A percentile compares a stretch with the other conserved stretches of the same genome.
Evolutionary conservation across 30 jellyfish, hydroid and myxozoan species (phyloP).

Genomic region (Chironex yamaguchii): DNA sequence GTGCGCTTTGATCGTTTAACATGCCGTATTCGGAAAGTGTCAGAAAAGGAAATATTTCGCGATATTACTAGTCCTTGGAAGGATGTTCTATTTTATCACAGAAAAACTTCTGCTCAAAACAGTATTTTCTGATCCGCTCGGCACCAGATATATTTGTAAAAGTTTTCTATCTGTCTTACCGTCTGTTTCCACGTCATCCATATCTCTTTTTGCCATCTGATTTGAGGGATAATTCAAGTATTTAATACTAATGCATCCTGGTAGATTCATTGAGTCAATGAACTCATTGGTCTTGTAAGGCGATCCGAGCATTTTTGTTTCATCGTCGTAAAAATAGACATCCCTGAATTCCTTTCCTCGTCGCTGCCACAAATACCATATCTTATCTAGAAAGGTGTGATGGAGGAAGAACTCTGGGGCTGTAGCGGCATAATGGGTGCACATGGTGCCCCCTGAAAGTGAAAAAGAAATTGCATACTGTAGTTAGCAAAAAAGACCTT

Average conservation of each 20-base stretch:
- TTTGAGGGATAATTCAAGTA: conserved; percentile 28
- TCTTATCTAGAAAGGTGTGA: conserved; percentile 88
- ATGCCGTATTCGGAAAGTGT: too few relatives aligned
- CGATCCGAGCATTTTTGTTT: conserved; percentile 77
- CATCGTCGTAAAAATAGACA: conserved; percentile 65
- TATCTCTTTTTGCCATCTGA: conserved; percentile 6
- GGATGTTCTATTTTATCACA: too few relatives aligned
- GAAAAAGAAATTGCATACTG: not conserved
- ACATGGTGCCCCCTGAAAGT: conserved; percentile 84
- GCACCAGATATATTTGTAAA: too few relatives aligned
- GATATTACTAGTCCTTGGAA: too few relatives aligned
- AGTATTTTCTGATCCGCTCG: too few relatives aligned
- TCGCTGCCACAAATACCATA: conserved; percentile 93
- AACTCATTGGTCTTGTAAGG: conserved; percentile 64
- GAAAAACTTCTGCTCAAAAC: too few relatives aligned
- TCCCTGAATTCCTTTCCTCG: conserved; percentile 62
- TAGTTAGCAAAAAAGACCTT: too few relatives aligned
- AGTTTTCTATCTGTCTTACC: too few relatives aligned
- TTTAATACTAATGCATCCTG: conserved; percentile 78
- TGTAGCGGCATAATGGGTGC: conserved; percentile 95
- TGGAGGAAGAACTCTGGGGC: conserved; percentile 94
- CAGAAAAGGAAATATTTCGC: too few relatives aligned
- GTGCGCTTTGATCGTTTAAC: too few relatives aligned
- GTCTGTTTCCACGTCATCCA: not conserved
- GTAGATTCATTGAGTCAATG: conserved; percentile 77